Percentiles rank a stretch among this genome's conserved stretches.
These are phyloP conservation scores for Chrosomus eos DNA, from an alignment of 2,797 vertebrate genomes.

Conservation along the genomic window DNA sequence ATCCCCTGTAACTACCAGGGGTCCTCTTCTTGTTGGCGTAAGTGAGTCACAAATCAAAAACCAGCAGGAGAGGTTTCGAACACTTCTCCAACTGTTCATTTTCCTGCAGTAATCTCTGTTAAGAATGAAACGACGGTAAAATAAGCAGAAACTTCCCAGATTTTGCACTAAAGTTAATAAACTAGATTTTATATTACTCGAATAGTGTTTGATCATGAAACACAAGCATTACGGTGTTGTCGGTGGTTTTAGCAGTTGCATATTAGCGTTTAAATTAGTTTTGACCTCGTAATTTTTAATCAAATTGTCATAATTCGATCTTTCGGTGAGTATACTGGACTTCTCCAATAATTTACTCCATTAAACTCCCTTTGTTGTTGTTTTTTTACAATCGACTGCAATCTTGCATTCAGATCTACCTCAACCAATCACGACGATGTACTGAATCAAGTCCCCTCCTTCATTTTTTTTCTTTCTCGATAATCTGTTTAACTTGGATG, in stretches of 20 bases:
- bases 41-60: conserved; percentile 54
- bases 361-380: not conserved
- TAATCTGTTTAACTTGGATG: not conserved
- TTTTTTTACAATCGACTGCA: not conserved
- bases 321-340: not conserved
- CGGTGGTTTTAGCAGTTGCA: not conserved
- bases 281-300: not conserved
- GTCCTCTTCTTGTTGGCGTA: conserved; percentile 37
- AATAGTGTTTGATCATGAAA: not conserved
- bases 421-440: not conserved
- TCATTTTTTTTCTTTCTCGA: too few species aligned
- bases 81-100: conserved; percentile 20
- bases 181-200: not conserved
- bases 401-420: not conserved
- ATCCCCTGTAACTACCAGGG: conserved; percentile 32
- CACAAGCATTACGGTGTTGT: not conserved
- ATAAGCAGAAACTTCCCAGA: conserved; percentile 32
- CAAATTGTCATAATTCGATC: not conserved
- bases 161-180: conserved; percentile 27
- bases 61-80: conserved; percentile 25
- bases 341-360: not conserved
- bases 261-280: not conserved
- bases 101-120: not conserved
- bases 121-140: conserved; percentile 34
- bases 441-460: not conserved